Evolutionary conservation across 2,888 invertebrate genomes (phyloP).

Genomic region (Aleiodes leptofemur): DNA sequence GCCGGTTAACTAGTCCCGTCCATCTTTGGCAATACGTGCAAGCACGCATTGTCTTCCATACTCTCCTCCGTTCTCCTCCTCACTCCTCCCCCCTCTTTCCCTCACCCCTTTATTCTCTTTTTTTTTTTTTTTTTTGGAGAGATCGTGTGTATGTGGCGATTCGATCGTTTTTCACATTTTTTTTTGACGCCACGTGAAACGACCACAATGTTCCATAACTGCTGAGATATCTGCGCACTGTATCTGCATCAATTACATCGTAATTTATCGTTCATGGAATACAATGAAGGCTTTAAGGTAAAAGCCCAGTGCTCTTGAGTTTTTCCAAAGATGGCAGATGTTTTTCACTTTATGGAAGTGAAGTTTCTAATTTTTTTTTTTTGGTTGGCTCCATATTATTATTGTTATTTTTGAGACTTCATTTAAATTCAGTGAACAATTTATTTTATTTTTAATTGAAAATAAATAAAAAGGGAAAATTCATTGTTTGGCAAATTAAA

Average conservation of each 20-base stretch:
- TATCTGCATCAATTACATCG: slow-evolving; percentile 57
- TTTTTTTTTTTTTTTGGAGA: slow-evolving; percentile 27
- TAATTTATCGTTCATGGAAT: slow-evolving; percentile 56
- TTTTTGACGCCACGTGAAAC: slow-evolving; percentile 46
- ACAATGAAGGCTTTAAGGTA: slow-evolving; percentile 56
- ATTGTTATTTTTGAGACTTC: too few relatives aligned
- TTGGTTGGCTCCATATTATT: neutral
- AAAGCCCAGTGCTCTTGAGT: slow-evolving; percentile 45
- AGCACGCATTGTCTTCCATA: slow-evolving; percentile 50
- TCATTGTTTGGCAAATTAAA: neutral
- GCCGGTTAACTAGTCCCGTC: slow-evolving; percentile 45
- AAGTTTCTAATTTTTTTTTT: neutral
- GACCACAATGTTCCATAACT: slow-evolving; percentile 36
- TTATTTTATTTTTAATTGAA: neutral
- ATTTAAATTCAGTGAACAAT: too few relatives aligned
- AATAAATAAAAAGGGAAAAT: neutral
- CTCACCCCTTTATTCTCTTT: slow-evolving; percentile 2
- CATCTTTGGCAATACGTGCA: slow-evolving; percentile 55
- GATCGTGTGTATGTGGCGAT: slow-evolving; percentile 12
- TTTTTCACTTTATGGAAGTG: slow-evolving; percentile 8
- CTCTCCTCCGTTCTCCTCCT: slow-evolving; percentile 29
- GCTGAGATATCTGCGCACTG: slow-evolving; percentile 50
- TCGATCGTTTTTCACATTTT: slow-evolving; percentile 42
- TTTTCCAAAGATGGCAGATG: slow-evolving; percentile 53
- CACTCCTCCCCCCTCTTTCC: too few relatives aligned